These are phyloP conservation scores for Blastobasis lacticolella DNA, from an alignment of 2,888 invertebrate genomes.

Conservation along the genomic window DNA sequence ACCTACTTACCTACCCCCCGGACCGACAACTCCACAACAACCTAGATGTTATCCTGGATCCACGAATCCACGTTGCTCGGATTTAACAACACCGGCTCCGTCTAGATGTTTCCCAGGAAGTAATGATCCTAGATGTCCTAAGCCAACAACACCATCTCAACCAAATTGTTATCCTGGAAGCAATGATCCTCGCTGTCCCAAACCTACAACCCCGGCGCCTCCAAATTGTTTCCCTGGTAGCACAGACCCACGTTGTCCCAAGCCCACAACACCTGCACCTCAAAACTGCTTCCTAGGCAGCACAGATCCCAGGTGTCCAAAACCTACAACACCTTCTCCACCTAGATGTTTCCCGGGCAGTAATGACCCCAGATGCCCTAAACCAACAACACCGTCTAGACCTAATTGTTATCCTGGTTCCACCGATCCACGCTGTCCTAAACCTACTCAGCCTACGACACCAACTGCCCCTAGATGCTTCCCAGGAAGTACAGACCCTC, in stretches of 20 bases:
- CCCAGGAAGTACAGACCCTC: slow-evolving; percentile 30
- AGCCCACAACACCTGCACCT: slow-evolving; percentile 24
- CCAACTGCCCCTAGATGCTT: slow-evolving; percentile 19
- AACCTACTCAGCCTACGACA: slow-evolving; percentile 17
- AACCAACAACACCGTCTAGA: slow-evolving; percentile 19
- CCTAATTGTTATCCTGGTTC: slow-evolving; percentile 16
- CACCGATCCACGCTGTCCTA: slow-evolving; percentile 31
- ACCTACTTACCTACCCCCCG: slow-evolving; percentile 25
- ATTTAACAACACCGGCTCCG: slow-evolving; percentile 22
- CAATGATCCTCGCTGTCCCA: slow-evolving; percentile 19
- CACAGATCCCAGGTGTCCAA: slow-evolving; percentile 32
- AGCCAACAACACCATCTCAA: slow-evolving; percentile 18
- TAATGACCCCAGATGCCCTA: slow-evolving; percentile 27
- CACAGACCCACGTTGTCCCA: slow-evolving; percentile 28
- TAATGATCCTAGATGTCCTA: slow-evolving; percentile 24
- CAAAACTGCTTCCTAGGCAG: slow-evolving; percentile 26
- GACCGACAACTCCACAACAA: slow-evolving; percentile 16
- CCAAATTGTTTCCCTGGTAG: slow-evolving; percentile 25
- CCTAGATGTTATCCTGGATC: slow-evolving; percentile 26
- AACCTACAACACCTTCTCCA: slow-evolving; percentile 24
- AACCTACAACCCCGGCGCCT: slow-evolving; percentile 24
- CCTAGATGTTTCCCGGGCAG: slow-evolving; percentile 28
- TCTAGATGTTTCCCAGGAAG: slow-evolving; percentile 24
- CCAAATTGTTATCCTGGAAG: slow-evolving; percentile 26
- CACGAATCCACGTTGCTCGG: slow-evolving; percentile 23